phyloP scores from a whole-genome alignment of 92 coral and sea anemone species.

The Porites evermanni region DNA sequence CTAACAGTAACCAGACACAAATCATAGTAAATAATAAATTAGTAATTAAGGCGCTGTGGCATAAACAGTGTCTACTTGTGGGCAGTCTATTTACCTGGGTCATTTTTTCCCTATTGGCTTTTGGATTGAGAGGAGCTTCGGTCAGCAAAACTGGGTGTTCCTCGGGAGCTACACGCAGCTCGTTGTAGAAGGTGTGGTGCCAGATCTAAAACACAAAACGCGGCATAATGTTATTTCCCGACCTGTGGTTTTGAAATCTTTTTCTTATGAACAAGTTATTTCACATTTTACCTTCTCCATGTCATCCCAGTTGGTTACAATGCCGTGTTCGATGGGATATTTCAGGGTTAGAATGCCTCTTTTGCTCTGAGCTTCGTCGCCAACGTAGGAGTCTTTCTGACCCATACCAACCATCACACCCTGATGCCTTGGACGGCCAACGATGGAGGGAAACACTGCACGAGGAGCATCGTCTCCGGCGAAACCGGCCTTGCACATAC shows the following conservation, averaged over 20 bases:
- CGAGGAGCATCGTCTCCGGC: constrained; percentile 89
- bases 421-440: constrained; percentile 81
- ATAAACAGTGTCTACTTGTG: background rate
- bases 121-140: constrained; percentile 95
- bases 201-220: constrained; percentile 67
- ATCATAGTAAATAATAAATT: background rate
- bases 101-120: constrained; percentile 94
- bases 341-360: constrained; percentile 80
- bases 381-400: constrained; percentile 83
- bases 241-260: background rate
- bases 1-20: no score
- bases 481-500: constrained; percentile 88
- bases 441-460: constrained; percentile 85
- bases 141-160: constrained; percentile 95
- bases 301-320: constrained; percentile 87
- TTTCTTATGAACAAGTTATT: background rate
- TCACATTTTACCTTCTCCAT: constrained; percentile 73
- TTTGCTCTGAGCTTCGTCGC: constrained; percentile 88
- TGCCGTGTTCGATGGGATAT: constrained; percentile 88
- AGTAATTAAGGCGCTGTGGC: background rate
- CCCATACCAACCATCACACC: constrained; percentile 90
- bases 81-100: constrained; percentile 69
- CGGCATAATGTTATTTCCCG: background rate
- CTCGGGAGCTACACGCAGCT: constrained; percentile 91
- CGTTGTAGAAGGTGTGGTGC: constrained; percentile 90